These are phyloP conservation scores for Salvelinus alpinus DNA, from an alignment of 2,113 vertebrate species.

Conservation along the genomic window DNA sequence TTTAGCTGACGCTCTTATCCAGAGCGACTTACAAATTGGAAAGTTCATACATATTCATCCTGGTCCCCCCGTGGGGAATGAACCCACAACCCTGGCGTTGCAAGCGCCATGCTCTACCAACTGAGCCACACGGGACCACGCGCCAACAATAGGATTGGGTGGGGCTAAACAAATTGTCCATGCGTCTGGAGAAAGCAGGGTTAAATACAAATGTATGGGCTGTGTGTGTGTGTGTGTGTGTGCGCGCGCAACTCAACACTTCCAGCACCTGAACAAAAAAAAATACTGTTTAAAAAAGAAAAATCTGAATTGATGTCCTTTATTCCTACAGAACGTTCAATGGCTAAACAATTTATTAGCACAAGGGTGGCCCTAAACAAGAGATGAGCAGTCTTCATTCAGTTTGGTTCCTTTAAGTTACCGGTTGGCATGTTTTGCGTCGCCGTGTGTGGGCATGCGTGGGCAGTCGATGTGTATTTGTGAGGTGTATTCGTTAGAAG, in stretches of 20 bases:
- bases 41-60: too few relatives aligned
- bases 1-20: too few relatives aligned
- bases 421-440: not conserved
- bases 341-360: conserved; percentile 17
- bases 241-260: not conserved
- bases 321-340: conserved; percentile 14
- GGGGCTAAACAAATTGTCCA: not conserved
- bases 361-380: not conserved
- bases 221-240: too few relatives aligned
- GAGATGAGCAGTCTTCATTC: not conserved
- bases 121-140: too few relatives aligned
- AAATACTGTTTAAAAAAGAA: too few relatives aligned
- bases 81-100: too few relatives aligned
- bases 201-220: not conserved
- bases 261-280: too few relatives aligned
- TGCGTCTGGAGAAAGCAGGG: not conserved
- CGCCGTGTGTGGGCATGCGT: not conserved
- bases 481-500: not conserved
- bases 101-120: too few relatives aligned
- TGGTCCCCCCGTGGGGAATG: too few relatives aligned
- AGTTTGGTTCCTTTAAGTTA: not conserved
- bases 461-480: not conserved
- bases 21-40: too few relatives aligned
- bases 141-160: not conserved
- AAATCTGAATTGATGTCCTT: not conserved